Evolutionary conservation across 2,888 invertebrate species (phyloP), one percentile per base, ranked within the genome.

Genomic region (Balanococcus diminutus): DNA sequence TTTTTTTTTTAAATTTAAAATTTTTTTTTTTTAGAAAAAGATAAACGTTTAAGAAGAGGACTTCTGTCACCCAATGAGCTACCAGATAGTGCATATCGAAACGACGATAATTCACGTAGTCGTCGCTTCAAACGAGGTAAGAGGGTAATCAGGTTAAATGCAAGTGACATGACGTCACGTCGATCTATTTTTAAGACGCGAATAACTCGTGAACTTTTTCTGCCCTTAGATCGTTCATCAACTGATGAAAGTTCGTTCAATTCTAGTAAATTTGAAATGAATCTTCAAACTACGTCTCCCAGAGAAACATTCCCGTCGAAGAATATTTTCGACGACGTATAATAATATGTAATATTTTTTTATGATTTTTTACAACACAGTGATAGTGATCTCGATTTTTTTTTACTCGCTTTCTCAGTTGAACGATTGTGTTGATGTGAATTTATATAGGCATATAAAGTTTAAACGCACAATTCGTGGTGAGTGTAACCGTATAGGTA

Each of bases 21-120:
- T 81, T 86, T 56, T 6, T 72, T 46, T 81, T 5, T 28, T 46
- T 83, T 25, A 87, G 87, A 87, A 86, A 87, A 87, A 87, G 87
- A 87, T 82, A 84, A 86, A 28, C 87, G 87, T 25, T 61, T 87
- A 14, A 86, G 87, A 67, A 87, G 86, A 86, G 86, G 86, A 25
- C 14, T 86, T 19, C 16, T 82, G 5, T 46, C 79, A 22, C 25
- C 39, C 9, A 85, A 67, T 9, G 85, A 85, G 75, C 36, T 51
- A 14, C 75, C 79, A 11, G 75, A 79, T 14, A 79, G 31, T 51
- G 19, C 42, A 28, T 31, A 46, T 14, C 19, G 51, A 31, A 31
- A 16, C 16, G 56, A 46, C 1, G 56, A 82, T 9, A 19, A 14
- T n/a, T 28, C 39, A 19, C 75, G 75, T n/a, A 51, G 19, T 56